Conservation (phyloP, 2,797 vertebrate species). For the Myotis findleyi region DNA sequence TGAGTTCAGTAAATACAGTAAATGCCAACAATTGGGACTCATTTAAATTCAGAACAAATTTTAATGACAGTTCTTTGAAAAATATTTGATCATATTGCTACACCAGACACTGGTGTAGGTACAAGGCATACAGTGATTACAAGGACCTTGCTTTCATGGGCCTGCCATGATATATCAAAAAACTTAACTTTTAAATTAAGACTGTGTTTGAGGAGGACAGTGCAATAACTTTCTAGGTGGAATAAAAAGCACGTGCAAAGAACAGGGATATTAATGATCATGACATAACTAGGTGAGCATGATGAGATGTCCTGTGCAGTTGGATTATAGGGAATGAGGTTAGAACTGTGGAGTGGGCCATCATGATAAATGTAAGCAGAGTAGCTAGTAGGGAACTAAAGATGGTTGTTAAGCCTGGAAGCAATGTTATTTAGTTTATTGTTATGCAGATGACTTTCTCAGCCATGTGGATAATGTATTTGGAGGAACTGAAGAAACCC, state of each 20-base stretch:
- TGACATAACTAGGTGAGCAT: neutral
- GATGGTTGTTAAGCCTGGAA: neutral
- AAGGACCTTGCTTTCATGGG: neutral
- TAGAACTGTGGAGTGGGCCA: neutral
- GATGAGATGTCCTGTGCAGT: neutral
- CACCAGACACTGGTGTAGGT: neutral
- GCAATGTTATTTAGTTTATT: neutral
- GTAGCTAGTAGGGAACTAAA: neutral
- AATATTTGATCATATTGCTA: neutral
- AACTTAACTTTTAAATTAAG: neutral
- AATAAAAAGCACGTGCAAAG: neutral
- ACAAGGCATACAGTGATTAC: no score
- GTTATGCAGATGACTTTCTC: neutral
- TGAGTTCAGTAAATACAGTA: neutral
- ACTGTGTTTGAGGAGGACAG: neutral
- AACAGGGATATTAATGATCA: neutral
- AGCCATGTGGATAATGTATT: neutral
- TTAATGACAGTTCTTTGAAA: constrained; percentile 28
- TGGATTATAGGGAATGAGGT: neutral
- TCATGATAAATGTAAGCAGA: neutral
- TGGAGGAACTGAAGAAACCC: neutral
- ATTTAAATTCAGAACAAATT: constrained; percentile 27
- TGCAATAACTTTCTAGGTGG: neutral
- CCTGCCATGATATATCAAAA: neutral
- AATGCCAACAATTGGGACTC: neutral